A percentile compares a stretch with the other conserved stretches of the same genome.
Conservation (phyloP, 1,140 invertebrate genomes). For the Centruroides vittatus region DNA sequence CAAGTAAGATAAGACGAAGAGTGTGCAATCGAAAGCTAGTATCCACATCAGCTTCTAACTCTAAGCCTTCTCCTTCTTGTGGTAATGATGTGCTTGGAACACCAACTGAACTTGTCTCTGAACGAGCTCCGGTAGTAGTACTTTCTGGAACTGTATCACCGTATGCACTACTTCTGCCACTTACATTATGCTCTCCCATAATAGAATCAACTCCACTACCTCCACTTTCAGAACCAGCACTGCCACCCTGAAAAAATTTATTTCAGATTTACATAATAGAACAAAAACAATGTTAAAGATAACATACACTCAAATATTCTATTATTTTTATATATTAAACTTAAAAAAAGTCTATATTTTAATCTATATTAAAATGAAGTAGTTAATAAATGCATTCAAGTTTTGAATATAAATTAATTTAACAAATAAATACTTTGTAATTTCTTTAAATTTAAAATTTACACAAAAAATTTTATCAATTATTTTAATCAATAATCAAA, state of each 20-base stretch:
- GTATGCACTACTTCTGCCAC: conserved; percentile 75
- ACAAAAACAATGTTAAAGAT: no score
- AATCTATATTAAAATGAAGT: no score
- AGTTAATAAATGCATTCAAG: no score
- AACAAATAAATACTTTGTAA: no score
- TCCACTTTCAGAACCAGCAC: conserved; percentile 54
- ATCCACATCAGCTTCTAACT: conserved; percentile 25
- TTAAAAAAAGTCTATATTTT: no score
- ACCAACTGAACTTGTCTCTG: conserved; percentile 41
- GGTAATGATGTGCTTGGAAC: conserved; percentile 29
- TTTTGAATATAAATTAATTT: no score
- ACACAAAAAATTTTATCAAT: no score
- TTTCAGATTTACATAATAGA: no score
- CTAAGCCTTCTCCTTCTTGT: conserved; percentile 23
- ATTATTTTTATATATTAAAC: no score
- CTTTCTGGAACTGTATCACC: conserved; percentile 45
- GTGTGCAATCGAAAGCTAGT: conserved; percentile 37
- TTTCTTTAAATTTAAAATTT: no score
- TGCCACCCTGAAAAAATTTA: conserved; percentile 33
- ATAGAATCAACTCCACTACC: conserved; percentile 80
- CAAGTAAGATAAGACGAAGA: conserved; percentile 48
- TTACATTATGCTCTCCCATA: conserved; percentile 62
- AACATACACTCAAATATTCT: no score
- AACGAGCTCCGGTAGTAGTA: conserved; percentile 26
- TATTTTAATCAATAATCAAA: no score